Evolutionary conservation across 2,113 vertebrate genomes (phyloP).

Genomic region (Cacatua alba): DNA sequence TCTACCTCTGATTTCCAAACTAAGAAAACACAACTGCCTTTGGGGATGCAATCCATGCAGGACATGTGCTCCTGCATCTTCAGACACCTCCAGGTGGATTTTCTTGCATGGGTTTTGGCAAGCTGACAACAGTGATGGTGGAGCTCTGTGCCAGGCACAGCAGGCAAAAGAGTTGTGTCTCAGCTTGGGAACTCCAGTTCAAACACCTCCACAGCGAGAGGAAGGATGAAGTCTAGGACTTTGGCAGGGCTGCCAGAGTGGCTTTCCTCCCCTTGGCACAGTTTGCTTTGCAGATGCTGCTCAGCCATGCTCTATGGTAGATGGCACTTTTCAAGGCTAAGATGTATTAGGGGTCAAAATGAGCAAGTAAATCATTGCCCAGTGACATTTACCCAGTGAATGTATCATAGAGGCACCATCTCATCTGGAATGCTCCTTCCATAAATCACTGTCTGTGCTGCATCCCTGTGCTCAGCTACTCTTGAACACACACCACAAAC

Average conservation of each 20-base stretch:
- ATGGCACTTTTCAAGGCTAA: background rate
- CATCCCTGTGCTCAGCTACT: background rate
- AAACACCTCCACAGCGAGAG: background rate
- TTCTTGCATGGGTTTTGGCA: background rate
- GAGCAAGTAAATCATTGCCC: background rate
- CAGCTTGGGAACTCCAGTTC: background rate
- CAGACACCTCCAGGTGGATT: background rate
- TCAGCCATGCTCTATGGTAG: background rate
- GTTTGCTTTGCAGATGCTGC: background rate
- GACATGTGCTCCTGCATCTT: background rate
- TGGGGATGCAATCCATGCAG: background rate
- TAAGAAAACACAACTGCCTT: background rate
- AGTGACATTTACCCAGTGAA: conserved; percentile 45
- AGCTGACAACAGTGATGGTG: background rate
- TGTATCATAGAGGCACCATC: background rate
- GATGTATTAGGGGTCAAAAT: conserved; percentile 26
- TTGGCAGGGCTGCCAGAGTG: background rate
- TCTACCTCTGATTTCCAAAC: background rate
- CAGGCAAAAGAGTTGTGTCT: background rate
- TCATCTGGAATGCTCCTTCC: conserved; percentile 19
- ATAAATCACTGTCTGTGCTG: background rate
- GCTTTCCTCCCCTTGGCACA: background rate
- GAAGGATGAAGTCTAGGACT: background rate
- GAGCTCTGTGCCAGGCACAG: background rate
- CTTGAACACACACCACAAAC: background rate